These are phyloP conservation scores for Eonycteris spelaea DNA, from an alignment of 2,113 vertebrate genomes.

Conservation along the genomic window DNA sequence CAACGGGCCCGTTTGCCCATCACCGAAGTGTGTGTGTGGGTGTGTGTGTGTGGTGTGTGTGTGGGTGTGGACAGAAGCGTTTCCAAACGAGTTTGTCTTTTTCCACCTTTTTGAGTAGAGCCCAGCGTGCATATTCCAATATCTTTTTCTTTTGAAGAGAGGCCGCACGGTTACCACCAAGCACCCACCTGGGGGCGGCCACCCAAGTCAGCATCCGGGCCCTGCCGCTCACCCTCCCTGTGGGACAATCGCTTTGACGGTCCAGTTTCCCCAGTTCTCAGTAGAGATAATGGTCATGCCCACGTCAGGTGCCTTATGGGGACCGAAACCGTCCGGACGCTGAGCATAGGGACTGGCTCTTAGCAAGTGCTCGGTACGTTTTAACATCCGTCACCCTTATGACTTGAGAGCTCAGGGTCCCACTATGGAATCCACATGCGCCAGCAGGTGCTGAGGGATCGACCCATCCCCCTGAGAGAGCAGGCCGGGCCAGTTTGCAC, in stretches of 20 bases:
- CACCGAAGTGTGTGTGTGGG: neutral
- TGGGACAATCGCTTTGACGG: fast-evolving
- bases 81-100: neutral
- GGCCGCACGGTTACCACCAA: fast-evolving
- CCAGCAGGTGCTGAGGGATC: neutral
- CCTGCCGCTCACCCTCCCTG: fast-evolving
- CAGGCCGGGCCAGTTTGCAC: fast-evolving
- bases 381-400: fast-evolving
- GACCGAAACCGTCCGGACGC: neutral
- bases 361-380: neutral
- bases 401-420: too few relatives aligned
- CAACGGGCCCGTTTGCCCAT: fast-evolving
- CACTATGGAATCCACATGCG: fast-evolving
- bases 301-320: neutral
- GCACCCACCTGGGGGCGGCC: neutral
- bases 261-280: neutral
- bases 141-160: neutral
- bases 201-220: too few relatives aligned
- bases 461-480: too few relatives aligned
- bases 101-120: neutral
- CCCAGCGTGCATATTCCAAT: neutral
- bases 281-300: neutral
- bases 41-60: neutral
- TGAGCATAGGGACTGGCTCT: neutral
- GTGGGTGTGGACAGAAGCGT: neutral